Conservation (phyloP, 92 coral and sea anemone genomes). For the Porites divaricata region DNA sequence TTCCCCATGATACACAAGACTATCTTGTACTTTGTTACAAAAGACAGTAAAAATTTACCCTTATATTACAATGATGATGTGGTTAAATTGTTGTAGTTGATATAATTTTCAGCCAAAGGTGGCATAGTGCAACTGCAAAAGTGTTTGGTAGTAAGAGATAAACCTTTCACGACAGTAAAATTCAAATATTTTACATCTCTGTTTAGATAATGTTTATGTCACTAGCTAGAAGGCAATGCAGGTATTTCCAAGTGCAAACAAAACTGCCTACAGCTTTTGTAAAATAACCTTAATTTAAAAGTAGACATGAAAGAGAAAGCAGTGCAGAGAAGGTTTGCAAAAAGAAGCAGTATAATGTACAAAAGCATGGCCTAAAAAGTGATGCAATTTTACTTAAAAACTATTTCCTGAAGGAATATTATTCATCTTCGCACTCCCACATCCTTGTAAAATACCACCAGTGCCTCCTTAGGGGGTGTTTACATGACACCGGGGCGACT, state of each 20-base stretch:
- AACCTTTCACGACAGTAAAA: background rate
- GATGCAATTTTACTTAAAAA: background rate
- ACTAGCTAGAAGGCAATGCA: background rate
- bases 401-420: background rate
- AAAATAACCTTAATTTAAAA: background rate
- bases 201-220: background rate
- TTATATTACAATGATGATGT: conserved; percentile 20
- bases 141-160: background rate
- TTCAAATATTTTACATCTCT: background rate
- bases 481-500: no score
- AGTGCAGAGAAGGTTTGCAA: no score
- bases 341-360: no score
- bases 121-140: background rate
- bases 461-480: no score
- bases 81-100: background rate
- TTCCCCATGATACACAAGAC: conserved; percentile 29
- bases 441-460: background rate
- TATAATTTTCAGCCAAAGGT: conserved; percentile 1
- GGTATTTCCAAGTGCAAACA: background rate
- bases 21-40: conserved; percentile 41
- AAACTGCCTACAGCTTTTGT: background rate
- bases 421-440: background rate
- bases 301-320: no score
- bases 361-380: background rate
- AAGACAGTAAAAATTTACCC: conserved; percentile 28